These are phyloP conservation scores for Dipodomys ordii DNA, from an alignment of 2,113 vertebrate genomes.

Conservation along the genomic window DNA sequence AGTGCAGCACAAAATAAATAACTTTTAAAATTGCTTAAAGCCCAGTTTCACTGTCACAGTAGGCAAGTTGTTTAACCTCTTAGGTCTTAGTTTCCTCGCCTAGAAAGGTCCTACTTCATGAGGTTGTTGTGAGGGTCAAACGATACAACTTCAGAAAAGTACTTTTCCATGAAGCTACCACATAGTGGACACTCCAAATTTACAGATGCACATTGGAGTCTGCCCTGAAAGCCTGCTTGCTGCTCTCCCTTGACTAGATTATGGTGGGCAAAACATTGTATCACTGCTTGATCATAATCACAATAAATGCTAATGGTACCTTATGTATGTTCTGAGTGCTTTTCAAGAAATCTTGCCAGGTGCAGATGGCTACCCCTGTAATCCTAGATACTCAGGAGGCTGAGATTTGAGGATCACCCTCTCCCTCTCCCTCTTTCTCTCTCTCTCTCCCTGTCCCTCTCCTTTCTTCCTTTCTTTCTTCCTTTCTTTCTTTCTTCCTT, in stretches of 20 bases:
- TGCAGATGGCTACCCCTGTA: no score
- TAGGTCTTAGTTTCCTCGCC: slow-evolving; percentile 56
- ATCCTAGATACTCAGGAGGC: no score
- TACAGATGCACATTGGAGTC: background rate
- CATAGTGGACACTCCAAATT: background rate
- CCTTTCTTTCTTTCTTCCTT: no score
- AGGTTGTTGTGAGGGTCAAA: background rate
- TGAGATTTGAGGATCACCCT: no score
- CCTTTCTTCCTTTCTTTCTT: no score
- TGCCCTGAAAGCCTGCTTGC: background rate
- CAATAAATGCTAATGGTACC: background rate
- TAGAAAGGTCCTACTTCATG: background rate
- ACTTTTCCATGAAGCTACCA: background rate
- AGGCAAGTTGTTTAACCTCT: slow-evolving; percentile 63
- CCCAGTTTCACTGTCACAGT: slow-evolving; percentile 39
- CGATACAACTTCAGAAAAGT: background rate
- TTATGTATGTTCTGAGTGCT: background rate
- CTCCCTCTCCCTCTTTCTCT: no score
- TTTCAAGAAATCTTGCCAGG: no score
- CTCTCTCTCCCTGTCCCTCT: no score
- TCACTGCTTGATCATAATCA: background rate
- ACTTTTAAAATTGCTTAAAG: slow-evolving; percentile 17
- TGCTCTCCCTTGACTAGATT: background rate
- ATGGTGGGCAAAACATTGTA: background rate
- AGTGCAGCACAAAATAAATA: background rate